Base-by-base conservation (phyloP, 2,797 vertebrate species). In the Enteromius radiatus region DNA sequence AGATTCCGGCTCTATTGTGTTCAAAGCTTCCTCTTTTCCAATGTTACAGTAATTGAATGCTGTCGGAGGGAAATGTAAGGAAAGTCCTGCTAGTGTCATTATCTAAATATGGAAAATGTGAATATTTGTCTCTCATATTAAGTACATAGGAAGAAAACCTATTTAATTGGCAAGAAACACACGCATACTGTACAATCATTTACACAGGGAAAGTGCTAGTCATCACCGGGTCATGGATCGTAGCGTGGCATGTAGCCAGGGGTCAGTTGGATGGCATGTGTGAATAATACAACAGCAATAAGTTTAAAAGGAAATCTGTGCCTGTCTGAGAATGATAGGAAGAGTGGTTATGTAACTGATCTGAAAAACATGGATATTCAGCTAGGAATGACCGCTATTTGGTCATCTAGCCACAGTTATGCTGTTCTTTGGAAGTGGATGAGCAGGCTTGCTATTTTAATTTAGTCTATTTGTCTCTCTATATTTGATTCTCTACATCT, bases 21-120 rank as follows among this genome's bases (percentile, higher is more conserved):
- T 73, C 19, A 73, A 63, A 70, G 63, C 69, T 78, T 84, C 83
- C 78, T 74, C 78, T 84, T 83, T 79, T 45, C 52, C 47, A 41
- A 56, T 78, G 76, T 75, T 73, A 79, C 33, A 56, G 68, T 65
- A 33, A 74, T 65, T 79, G 19, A 64, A 78, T 14, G 45, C 12
- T 36, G 43, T 33, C 43, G 47, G 21, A 63, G 54, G 52, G 68
- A 47, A 68, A 56, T 77, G 49, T 56, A 28, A 80, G 78, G 67
- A 82, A 81, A 76, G 69, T 33, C 86, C 77, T 85, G 81, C 75
- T 85, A 59, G 31, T 68, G 56, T 80, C 52, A 73, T 83, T 86
- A 83, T 43, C 54, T 33, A 80, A 68, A 74, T 59, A 85, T 81
- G 86, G 81, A 85, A 87, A 76, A 76, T 87, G 49, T 81, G 47